Conservation (phyloP, 2,888 invertebrate genomes). For the Iselma pallidipennis region DNA sequence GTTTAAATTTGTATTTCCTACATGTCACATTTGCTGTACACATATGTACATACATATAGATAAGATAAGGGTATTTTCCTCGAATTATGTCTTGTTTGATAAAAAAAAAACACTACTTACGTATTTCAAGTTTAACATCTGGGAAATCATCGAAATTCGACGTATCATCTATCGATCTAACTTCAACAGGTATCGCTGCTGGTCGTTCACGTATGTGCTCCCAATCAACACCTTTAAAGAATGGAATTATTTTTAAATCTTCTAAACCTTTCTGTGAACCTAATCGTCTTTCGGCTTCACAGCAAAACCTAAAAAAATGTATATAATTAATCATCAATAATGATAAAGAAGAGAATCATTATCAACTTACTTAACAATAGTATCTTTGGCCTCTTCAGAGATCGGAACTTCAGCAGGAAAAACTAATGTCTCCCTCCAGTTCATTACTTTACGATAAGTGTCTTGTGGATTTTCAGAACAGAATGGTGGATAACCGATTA, state of each 20-base stretch:
- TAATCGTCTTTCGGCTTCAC: constrained; percentile 90
- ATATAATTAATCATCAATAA: neutral
- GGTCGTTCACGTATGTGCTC: constrained; percentile 98
- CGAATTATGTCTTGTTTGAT: no score
- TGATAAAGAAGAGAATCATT: neutral
- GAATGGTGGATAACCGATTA: constrained; percentile 99
- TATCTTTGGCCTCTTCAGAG: constrained; percentile 95
- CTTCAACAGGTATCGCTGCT: constrained; percentile 96
- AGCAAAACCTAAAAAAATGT: constrained; percentile 79
- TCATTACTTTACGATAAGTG: constrained; percentile 97
- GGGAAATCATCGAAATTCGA: constrained; percentile 99
- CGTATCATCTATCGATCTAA: constrained; percentile 98
- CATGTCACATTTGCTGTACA: no score
- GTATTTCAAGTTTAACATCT: constrained; percentile 97
- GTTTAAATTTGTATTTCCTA: no score
- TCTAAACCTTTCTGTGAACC: constrained; percentile 90
- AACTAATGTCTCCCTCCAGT: constrained; percentile 97
- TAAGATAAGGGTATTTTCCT: no score
- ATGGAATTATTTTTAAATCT: constrained; percentile 89
- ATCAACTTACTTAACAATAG: constrained; percentile 67
- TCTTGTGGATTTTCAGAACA: constrained; percentile 99
- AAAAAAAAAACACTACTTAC: constrained; percentile 65
- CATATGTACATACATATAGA: no score
- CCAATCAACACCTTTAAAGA: constrained; percentile 99
- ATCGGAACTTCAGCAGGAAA: constrained; percentile 99